Evolutionary conservation across 2,888 invertebrate species (phyloP).

Genomic region (Xestia ashworthii): DNA sequence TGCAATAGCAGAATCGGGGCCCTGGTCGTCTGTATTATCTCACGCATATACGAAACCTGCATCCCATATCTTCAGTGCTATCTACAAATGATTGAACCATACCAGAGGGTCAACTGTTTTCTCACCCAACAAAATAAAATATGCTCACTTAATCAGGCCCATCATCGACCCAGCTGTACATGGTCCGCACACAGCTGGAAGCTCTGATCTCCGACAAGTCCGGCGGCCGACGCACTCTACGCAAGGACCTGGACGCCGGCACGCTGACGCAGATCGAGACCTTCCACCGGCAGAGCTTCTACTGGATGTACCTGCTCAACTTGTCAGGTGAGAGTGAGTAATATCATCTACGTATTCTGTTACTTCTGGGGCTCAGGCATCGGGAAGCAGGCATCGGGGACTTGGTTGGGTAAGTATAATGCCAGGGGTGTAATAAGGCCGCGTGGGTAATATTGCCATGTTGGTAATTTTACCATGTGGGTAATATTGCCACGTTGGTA

Average conservation of each 20-base stretch:
- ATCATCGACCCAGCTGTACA: constrained; percentile 98
- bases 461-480: neutral
- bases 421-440: neutral
- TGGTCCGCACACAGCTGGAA: constrained; percentile 99
- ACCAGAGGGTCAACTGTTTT: no score
- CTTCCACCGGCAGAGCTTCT: constrained; percentile 99
- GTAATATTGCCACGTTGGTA: neutral
- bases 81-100: no score
- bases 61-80: no score
- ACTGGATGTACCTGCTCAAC: constrained; percentile 98
- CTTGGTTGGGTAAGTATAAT: neutral
- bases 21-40: no score
- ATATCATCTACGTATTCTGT: neutral
- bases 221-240: constrained; percentile 97
- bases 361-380: neutral
- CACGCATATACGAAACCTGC: no score
- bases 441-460: neutral
- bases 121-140: no score
- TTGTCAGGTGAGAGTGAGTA: constrained; percentile 90
- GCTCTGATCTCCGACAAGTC: constrained; percentile 99
- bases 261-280: constrained; percentile 98
- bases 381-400: neutral
- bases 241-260: constrained; percentile 99
- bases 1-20: no score
- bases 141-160: constrained; percentile 90